phyloP scores from a whole-genome alignment of 2,113 vertebrate genomes.

The Hirundichthys speculiger region DNA sequence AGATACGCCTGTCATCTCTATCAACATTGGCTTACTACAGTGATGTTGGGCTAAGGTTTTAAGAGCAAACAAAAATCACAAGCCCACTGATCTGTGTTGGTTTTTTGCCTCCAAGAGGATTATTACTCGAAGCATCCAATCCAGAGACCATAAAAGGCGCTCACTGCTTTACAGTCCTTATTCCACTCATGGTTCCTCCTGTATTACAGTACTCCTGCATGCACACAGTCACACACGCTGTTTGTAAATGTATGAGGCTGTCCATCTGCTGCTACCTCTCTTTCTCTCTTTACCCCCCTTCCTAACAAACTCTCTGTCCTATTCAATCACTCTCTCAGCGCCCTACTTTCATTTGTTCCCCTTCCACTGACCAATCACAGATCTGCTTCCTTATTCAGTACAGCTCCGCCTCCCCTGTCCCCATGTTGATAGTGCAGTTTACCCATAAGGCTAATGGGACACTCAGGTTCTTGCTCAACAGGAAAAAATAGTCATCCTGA shows the following conservation, averaged over 20 bases:
- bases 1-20: background rate
- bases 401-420: conserved; percentile 31
- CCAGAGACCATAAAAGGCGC: conserved; percentile 25
- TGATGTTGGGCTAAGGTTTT: conserved; percentile 22
- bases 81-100: no score
- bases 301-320: conserved; percentile 41
- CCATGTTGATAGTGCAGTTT: conserved; percentile 45
- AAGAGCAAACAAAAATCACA: no score
- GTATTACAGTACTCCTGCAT: conserved; percentile 7
- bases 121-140: conserved; percentile 36
- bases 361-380: conserved; percentile 58
- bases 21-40: background rate
- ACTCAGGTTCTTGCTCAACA: conserved; percentile 18
- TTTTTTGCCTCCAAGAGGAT: conserved; percentile 21
- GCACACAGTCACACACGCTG: conserved; percentile 22
- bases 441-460: conserved; percentile 66
- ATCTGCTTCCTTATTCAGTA: conserved; percentile 66
- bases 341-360: conserved; percentile 19
- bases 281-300: conserved; percentile 20
- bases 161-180: conserved; percentile 25
- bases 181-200: conserved; percentile 11
- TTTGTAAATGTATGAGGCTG: conserved; percentile 46
- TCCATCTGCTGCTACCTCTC: conserved; percentile 63
- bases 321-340: conserved; percentile 52
- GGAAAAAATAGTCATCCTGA: conserved; percentile 32